Evolutionary conservation across 2,797 vertebrate genomes (phyloP), one percentile per base, ranked within the genome.

Genomic region (Chrosomus eos): DNA sequence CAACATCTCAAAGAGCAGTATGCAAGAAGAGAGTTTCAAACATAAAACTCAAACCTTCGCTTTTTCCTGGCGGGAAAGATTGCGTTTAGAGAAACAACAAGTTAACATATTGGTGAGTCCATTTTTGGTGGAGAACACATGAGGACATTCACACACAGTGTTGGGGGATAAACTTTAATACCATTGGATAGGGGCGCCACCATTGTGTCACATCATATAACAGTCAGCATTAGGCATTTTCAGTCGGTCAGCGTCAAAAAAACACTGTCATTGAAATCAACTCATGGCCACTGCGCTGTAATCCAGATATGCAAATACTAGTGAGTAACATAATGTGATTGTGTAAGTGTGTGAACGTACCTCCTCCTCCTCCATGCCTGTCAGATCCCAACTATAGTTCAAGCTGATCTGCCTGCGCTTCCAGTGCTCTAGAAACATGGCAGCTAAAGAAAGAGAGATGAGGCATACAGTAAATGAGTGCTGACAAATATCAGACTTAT

Each of bases 401-500:
- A 99, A 81, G 84, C 96, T 97, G 95, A 98, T 99, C 93, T 99
- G 98, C 11, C 97, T 93, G 66, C 98, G 96, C 85, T 99, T 99
- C 98, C 98, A 99, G 82, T 98, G 96, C 90, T 99, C 98, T 84
- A 99, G 94, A 92, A 99, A 99, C 93, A 97, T 95, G 80, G 97
- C 97, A 5, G 96, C 98, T 99, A 73, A 26, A 76, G 48, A 48
- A 18, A 67, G 60, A 43, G 21, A 86, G 18, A 80, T n/a, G 79
- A 89, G 40, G 67, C 64, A 58, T 55, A 58, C 26, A 73, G 40
- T 43, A 83, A 40, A 73, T 75, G 43, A 86, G 58, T 45, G 26
- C 68, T 53, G 38, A 85, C 62, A 70, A 26, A 53, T 74, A 38
- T 38, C 18, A 83, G 31, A 18, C 51, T 21, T 6, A 10, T 23